A percentile compares a stretch with the other conserved stretches of the same genome.
Conservation (phyloP, 2,797 vertebrate species). For the Phoeniculus purpureus region DNA sequence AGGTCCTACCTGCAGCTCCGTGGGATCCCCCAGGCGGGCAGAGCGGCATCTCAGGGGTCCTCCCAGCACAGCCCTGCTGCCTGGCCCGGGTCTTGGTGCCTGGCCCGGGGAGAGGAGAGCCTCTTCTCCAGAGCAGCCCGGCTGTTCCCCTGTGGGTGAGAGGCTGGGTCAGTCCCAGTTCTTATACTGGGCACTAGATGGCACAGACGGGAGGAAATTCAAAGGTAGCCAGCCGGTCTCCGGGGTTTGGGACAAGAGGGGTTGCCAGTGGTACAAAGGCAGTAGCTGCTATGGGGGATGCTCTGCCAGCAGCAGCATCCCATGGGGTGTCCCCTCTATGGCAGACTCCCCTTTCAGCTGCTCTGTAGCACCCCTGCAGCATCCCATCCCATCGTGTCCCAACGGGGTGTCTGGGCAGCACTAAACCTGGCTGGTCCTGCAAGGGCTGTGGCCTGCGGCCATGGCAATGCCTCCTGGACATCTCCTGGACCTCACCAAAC, state of each 20-base stretch:
- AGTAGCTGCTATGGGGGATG: background rate
- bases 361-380: background rate
- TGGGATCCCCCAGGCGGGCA: background rate
- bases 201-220: conserved; percentile 40
- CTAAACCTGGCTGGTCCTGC: background rate
- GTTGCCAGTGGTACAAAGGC: background rate
- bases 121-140: conserved; percentile 23
- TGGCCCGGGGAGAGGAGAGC: conserved; percentile 13
- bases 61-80: conserved; percentile 36
- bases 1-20: conserved; percentile 48
- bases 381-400: background rate
- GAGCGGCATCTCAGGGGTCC: conserved; percentile 28
- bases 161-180: conserved; percentile 45
- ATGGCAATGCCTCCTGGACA: background rate
- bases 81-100: background rate
- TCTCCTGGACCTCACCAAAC: background rate
- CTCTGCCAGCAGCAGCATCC: background rate
- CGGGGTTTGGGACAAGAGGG: background rate
- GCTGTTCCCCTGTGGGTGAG: conserved; percentile 48
- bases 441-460: background rate
- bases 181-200: conserved; percentile 55
- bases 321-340: too few relatives aligned
- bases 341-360: background rate
- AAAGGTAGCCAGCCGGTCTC: background rate
- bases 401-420: rapidly evolving